phyloP scores from a whole-genome alignment of 2,113 vertebrate species.

The Clinocottus analis region DNA sequence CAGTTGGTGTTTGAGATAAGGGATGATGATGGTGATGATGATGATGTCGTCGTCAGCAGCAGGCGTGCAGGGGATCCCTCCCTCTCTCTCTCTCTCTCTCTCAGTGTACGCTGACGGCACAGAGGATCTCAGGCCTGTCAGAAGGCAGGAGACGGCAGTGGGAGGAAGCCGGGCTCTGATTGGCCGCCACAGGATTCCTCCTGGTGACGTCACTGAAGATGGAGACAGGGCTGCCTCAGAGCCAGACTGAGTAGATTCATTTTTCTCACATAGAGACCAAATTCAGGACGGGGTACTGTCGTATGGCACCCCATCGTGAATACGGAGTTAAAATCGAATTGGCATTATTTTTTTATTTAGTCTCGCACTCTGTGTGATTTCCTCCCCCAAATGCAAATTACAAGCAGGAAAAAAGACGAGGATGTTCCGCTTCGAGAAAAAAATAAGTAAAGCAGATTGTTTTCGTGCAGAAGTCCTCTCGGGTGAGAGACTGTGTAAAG shows the following conservation, averaged over 20 bases:
- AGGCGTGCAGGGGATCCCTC: slow-evolving; percentile 55
- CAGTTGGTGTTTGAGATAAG: slow-evolving; percentile 21
- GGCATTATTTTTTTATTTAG: background rate
- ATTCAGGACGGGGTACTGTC: background rate
- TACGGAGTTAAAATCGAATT: background rate
- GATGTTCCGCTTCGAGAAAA: background rate
- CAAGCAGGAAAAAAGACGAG: too few species aligned
- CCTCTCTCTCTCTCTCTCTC: slow-evolving; percentile 28
- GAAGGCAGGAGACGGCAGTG: slow-evolving; percentile 11
- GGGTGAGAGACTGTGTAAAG: background rate
- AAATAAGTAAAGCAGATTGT: background rate
- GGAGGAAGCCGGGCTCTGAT: slow-evolving; percentile 44
- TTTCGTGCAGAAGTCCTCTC: background rate
- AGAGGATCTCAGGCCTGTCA: slow-evolving; percentile 27
- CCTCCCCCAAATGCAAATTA: too few species aligned
- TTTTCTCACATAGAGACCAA: slow-evolving; percentile 9
- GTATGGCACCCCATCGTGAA: accelerated
- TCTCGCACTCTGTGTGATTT: background rate
- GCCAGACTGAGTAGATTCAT: slow-evolving; percentile 3
- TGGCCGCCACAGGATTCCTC: slow-evolving; percentile 62
- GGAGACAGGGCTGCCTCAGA: slow-evolving; percentile 42
- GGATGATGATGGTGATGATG: slow-evolving; percentile 19
- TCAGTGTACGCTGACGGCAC: slow-evolving; percentile 14
- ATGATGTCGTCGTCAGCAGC: slow-evolving; percentile 35
- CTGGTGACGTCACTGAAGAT: slow-evolving; percentile 50